These are phyloP conservation scores for Metaphire vulgaris DNA, from an alignment of 1,140 invertebrate species.

Conservation along the genomic window DNA sequence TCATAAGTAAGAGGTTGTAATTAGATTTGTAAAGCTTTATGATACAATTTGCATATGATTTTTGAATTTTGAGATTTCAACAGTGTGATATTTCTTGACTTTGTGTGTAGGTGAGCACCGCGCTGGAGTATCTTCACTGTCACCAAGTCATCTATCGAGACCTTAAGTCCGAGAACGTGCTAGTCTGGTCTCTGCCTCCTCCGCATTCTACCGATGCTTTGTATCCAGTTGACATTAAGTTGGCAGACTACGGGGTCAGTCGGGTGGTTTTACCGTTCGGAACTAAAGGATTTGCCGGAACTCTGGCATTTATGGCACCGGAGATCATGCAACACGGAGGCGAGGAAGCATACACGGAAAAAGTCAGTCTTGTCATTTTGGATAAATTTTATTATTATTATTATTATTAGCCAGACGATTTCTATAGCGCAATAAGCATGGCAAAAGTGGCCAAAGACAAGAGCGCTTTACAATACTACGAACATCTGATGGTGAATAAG, in stretches of 20 bases:
- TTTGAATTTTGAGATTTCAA: too few relatives aligned
- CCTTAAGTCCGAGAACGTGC: conserved; percentile 94
- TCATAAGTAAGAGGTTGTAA: too few relatives aligned
- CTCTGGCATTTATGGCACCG: conserved; percentile 90
- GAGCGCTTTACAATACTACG: too few relatives aligned
- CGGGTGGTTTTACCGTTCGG: conserved; percentile 53
- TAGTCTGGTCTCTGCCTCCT: conserved; percentile 87
- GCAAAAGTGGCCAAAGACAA: too few relatives aligned
- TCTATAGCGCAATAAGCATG: too few relatives aligned
- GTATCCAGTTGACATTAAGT: conserved; percentile 71
- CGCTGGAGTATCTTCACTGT: conserved; percentile 90
- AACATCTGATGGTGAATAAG: too few relatives aligned
- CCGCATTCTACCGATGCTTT: conserved; percentile 57
- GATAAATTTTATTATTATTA: too few relatives aligned
- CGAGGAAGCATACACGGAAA: conserved; percentile 97
- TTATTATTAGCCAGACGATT: too few relatives aligned
- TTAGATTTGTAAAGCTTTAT: too few relatives aligned
- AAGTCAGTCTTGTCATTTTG: conserved; percentile 61
- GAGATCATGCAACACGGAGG: conserved; percentile 97
- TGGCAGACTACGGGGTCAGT: conserved; percentile 94
- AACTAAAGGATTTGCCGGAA: conserved; percentile 89
- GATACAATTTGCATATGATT: too few relatives aligned
- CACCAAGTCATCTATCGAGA: conserved; percentile 90
- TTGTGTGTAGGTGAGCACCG: conserved; percentile 68
- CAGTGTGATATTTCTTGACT: too few relatives aligned